Base-by-base conservation (phyloP, 1,140 invertebrate genomes). In the Goniozus legneri region DNA sequence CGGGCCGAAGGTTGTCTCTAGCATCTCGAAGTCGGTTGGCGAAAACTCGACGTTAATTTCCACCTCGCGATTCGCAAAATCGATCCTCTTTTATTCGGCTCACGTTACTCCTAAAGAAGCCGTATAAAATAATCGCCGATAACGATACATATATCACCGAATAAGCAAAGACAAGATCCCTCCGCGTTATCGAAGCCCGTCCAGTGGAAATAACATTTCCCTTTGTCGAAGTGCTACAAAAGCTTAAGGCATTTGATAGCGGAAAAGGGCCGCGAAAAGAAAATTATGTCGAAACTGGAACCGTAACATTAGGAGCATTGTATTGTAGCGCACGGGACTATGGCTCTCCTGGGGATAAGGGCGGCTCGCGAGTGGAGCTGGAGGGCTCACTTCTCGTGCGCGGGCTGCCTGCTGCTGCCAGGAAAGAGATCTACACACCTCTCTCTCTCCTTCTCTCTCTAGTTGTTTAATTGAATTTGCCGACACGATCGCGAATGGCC, bases 301-400 rank as follows among this genome's bases (percentile, higher is more conserved):
- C 58, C 58, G 67, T 76, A 75, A 76, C 70, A 76, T 75, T 76
- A 76, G 73, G 65, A 72, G 70, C 67, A 61, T 74, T 76, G 69
- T 73, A 69, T 69, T 71, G 72, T 71, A 73, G 65, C 61, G 57
- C 60, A n/a, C n/a, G 47, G 58, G 60, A 55, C 62, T 76, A 76
- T 59, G 65, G 41, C 61, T 69, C 73, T 56, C 72, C 19, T 13
- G 72, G 61, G 73, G 67, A 16, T 4, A 33, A 7, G 8, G 24
- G 10, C 24, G 24, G 24, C 24, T 27, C 24, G 4, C 24, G 24
- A 27, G 24, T 27, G 4, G n/a, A n/a, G n/a, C n/a, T n/a, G n/a
- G n/a, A n/a, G n/a, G n/a, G n/a, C n/a, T n/a, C n/a, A n/a, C n/a
- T n/a, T n/a, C n/a, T n/a, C n/a, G n/a, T n/a, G n/a, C n/a, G n/a